Evolutionary conservation across 2,113 vertebrate species (phyloP).

Genomic region (Gulo gulo): DNA sequence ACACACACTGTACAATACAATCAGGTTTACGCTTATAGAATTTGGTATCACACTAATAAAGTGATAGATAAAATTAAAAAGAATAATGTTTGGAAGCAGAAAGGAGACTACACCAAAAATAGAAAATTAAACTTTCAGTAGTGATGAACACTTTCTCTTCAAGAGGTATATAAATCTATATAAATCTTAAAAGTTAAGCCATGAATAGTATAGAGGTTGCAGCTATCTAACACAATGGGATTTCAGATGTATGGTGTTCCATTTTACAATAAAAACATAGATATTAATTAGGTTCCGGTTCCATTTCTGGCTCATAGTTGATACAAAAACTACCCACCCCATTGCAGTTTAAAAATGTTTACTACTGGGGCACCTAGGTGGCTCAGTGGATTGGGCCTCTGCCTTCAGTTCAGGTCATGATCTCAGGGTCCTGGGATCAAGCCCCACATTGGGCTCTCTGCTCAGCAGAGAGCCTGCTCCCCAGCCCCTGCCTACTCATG

Average conservation of each 20-base stretch:
- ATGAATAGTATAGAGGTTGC: not conserved
- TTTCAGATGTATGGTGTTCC: not conserved
- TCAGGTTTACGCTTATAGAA: not conserved
- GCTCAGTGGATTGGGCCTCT: no score
- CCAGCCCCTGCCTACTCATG: no score
- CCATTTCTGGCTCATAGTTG: not conserved
- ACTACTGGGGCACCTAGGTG: not conserved
- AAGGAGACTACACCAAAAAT: not conserved
- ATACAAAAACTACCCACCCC: not conserved
- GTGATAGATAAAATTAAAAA: not conserved
- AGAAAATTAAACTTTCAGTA: not conserved
- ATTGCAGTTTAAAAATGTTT: not conserved
- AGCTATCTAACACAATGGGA: not conserved
- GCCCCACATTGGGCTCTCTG: no score
- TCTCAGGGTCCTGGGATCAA: no score
- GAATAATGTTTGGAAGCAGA: not conserved
- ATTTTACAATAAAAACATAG: not conserved
- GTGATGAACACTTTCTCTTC: not conserved
- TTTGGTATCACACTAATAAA: not conserved
- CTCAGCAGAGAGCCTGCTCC: no score
- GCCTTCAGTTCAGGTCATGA: no score
- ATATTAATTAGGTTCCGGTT: not conserved
- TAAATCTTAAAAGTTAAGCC: not conserved
- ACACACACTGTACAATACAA: not conserved
- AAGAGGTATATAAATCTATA: constrained; percentile 21